Evolutionary conservation across 2,888 invertebrate species (phyloP), one percentile per base, ranked within the genome.

Genomic region (Tenodera sinensis): DNA sequence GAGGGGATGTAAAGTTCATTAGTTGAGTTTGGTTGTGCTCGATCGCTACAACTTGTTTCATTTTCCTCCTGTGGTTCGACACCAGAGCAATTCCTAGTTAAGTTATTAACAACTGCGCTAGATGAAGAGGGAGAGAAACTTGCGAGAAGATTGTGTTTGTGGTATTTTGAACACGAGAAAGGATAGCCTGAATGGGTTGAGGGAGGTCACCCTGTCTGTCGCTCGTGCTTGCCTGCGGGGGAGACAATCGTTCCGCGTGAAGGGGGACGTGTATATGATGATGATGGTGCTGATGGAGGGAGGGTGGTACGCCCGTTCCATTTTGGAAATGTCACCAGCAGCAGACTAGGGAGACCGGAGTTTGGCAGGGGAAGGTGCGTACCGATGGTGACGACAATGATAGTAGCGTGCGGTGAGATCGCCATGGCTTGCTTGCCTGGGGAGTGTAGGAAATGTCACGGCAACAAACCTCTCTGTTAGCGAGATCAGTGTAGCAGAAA

Each of bases 241-340:
- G 89, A 89, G 85, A 71, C 20, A 89, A 34, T 85, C 42, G 85
- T 28, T 71, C 54, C 54, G 54, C 54, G 54, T 20, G 54, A 71
- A 71, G 71, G 71, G 47, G 54, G 85, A 85, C 85, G 85, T 28
- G 34, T 30, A 34, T 30, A 34, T 71, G 85, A n/a, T 28, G 85
- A n/a, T 28, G 47, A 85, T 71, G 85, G 54, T 71, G 85, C 34
- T 28, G 85, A 34, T 71, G 85, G 54, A 1, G 54, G 54, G 87
- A 82, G 87, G 87, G 87, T 87, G 82, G 83, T 42, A 30, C 47
- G 71, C 87, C 30, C 82, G 81, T 89, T 89, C 89, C 87, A 89
- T 89, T 89, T 89, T 89, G 89, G 89, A 89, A 89, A 89, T 89
- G 89, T 89, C 89, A 89, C 82, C 84, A 81, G 86, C 89, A 89